Percentiles rank a stretch among this genome's conserved stretches.
Evolutionary conservation across 64 coral and sea anemone genomes (phyloP).

Genomic region (Cladopsammia gracilis): DNA sequence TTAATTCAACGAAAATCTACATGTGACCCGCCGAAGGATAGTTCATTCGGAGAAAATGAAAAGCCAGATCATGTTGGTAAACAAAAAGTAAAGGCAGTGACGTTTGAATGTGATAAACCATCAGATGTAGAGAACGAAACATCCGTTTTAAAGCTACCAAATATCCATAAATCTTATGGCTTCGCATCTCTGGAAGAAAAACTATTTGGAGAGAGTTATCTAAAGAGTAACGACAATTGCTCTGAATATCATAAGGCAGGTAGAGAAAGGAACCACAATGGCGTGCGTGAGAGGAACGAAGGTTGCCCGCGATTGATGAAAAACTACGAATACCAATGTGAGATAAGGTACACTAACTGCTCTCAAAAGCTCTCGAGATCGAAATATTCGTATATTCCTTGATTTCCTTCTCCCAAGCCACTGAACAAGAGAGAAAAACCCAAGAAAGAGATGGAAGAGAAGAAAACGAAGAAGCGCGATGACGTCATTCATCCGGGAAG

Average conservation of each 20-base stretch:
- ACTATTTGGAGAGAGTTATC: not conserved
- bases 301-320: not conserved
- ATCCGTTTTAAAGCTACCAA: not conserved
- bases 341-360: not conserved
- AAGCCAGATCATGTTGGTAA: not conserved
- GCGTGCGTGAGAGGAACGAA: not conserved
- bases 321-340: slow-evolving; percentile 10
- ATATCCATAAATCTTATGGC: not conserved
- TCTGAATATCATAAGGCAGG: not conserved
- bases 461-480: not conserved
- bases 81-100: not conserved
- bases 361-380: not conserved
- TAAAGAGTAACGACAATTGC: not conserved
- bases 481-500: not conserved
- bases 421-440: slow-evolving; percentile 25
- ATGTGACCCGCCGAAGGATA: not conserved
- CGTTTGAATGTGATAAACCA: not conserved
- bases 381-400: slow-evolving; percentile 10
- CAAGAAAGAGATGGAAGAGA: slow-evolving; percentile 11
- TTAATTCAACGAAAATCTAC: not conserved
- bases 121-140: not conserved
- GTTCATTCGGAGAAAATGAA: not conserved
- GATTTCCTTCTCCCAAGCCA: slow-evolving; percentile 9
- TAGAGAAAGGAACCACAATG: too few relatives aligned
- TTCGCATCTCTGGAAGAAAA: not conserved